These are phyloP conservation scores for Myoxocephalus aenaeus DNA, from an alignment of 2,797 vertebrate species.

Conservation along the genomic window DNA sequence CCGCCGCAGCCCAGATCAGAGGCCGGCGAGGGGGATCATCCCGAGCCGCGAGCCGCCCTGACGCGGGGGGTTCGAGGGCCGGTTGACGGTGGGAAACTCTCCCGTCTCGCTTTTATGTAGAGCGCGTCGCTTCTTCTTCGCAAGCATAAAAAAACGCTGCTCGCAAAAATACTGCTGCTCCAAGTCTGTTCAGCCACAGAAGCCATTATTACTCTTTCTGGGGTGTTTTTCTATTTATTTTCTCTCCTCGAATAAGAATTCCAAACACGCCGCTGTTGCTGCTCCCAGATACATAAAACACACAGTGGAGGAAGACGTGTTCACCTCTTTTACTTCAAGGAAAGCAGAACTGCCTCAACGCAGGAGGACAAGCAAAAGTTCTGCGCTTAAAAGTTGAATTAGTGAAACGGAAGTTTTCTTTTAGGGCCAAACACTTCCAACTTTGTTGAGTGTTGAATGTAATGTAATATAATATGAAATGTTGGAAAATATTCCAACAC, in stretches of 20 bases:
- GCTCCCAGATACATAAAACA: conserved; percentile 28
- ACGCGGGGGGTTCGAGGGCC: background rate
- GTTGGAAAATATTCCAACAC: too few relatives aligned
- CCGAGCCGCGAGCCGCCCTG: conserved; percentile 28
- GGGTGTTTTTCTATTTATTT: background rate
- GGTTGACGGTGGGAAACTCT: conserved; percentile 14
- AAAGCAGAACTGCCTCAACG: background rate
- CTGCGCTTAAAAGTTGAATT: background rate
- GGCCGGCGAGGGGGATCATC: conserved; percentile 40
- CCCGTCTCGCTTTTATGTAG: background rate
- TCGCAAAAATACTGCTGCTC: background rate
- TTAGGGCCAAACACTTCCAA: too few relatives aligned
- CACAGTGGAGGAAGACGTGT: background rate
- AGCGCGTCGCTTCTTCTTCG: too few relatives aligned
- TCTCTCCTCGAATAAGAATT: conserved; percentile 7
- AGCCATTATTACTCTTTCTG: conserved; percentile 24
- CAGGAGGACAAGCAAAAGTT: background rate
- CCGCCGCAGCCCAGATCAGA: conserved; percentile 72
- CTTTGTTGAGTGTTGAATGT: too few relatives aligned
- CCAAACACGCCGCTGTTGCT: conserved; percentile 14
- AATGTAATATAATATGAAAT: too few relatives aligned
- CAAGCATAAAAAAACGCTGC: background rate
- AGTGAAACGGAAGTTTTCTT: too few relatives aligned
- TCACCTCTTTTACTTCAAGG: background rate
- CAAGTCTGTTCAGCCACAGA: conserved; percentile 13